Percentiles rank a stretch among this genome's conserved stretches.
These are phyloP conservation scores for Dipodomys spectabilis DNA, from an alignment of 2,113 vertebrate genomes.

Conservation along the genomic window DNA sequence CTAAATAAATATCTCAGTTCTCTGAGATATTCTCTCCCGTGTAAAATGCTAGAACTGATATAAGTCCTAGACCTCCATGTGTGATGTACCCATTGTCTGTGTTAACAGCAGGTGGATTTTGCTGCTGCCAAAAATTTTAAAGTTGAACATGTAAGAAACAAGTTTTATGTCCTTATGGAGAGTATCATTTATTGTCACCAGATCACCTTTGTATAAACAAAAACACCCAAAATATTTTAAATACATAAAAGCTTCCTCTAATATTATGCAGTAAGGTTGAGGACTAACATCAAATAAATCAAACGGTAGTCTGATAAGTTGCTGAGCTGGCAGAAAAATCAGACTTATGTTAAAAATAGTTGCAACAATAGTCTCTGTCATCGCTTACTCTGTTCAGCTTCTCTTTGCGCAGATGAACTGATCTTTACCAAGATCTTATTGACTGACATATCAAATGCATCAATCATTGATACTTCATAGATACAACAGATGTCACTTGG, in stretches of 20 bases:
- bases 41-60: neutral
- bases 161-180: neutral
- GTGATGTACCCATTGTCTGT: neutral
- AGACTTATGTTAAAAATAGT: neutral
- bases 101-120: neutral
- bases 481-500: neutral
- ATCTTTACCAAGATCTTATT: neutral
- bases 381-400: neutral
- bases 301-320: neutral
- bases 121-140: constrained; percentile 2
- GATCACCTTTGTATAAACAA: constrained; percentile 3
- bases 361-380: neutral
- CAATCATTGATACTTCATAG: neutral
- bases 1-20: neutral
- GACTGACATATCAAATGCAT: neutral
- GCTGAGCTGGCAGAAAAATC: neutral
- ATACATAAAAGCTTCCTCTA: neutral
- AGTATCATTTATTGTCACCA: neutral
- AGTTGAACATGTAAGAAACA: neutral
- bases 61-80: neutral
- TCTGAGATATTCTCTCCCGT: neutral
- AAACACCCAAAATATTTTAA: neutral
- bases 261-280: neutral
- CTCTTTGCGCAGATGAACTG: neutral
- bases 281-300: neutral